Evolutionary conservation across 2,888 invertebrate species (phyloP), one percentile per base, ranked within the genome.

Genomic region (Sminthurides aquaticus): DNA sequence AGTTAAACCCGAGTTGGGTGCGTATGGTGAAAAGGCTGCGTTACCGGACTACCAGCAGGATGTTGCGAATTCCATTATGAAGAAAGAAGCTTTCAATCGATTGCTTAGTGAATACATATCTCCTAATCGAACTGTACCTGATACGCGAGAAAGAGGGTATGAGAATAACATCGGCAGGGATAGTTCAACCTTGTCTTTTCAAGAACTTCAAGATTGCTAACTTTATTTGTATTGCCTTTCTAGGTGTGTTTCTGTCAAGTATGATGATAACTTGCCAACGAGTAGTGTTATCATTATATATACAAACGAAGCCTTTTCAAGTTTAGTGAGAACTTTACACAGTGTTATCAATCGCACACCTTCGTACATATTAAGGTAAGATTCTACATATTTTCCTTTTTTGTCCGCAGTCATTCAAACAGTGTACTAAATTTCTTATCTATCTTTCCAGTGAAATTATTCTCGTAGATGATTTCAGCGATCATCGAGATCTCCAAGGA

Each of bases 381-480:
- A 18, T 2, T n/a, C 3, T 24, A 15, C 24, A 24, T 24, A 24
- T 2, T 25, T 56, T 56, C 18, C 8, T 22, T 56, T 56, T 8
- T 22, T 56, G 26, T 18, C 22, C 24, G 25, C 18, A 22, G 24
- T 25, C 11, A 20, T 58, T 5, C 34, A 58, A 15, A 34, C 5
- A 34, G 5, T 34, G 5, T 34, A 34, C 5, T 11, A 15, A 11
- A 5, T 11, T 34, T 34, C 15, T 29, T 58, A 8, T 20, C 29
- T 28, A 3, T n/a, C 58, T 34, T 52, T 62, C 2, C 29, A 64
- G 60, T 27, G 96, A 98, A 81, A 89, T 98, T 65, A 89, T 98
- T 76, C 81, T 98, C 11, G 88, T 97, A n/a, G 96, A 98, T 78
- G 97, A 98, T 80, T 87, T 87, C 78, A 94, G 94, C 71, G 89